phyloP scores from a whole-genome alignment of 2,888 invertebrate genomes.

The Tiliacea citrago region DNA sequence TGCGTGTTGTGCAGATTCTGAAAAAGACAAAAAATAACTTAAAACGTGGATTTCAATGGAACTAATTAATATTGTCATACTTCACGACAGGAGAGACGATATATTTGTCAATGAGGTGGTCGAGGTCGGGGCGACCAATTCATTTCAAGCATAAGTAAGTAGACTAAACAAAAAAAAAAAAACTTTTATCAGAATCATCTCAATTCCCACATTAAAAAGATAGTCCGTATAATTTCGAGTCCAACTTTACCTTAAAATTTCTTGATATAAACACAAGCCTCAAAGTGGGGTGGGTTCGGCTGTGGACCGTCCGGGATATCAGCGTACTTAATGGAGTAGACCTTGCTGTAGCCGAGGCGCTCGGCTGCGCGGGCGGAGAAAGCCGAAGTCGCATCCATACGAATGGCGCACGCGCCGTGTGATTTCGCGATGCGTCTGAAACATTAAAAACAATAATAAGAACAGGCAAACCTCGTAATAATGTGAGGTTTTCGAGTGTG shows the following conservation, averaged over 20 bases:
- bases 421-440: conserved; percentile 88
- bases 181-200: fast-evolving
- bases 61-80: background rate
- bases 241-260: conserved; percentile 78
- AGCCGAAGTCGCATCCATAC: conserved; percentile 94
- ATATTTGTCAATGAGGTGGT: background rate
- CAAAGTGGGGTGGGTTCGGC: conserved; percentile 90
- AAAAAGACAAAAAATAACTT: no score
- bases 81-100: background rate
- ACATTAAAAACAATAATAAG: background rate
- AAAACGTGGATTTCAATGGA: no score
- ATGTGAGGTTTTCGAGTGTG: no score
- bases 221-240: background rate
- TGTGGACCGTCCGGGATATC: conserved; percentile 92
- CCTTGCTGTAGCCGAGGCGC: conserved; percentile 92
- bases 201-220: no score
- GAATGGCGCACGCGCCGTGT: conserved; percentile 91
- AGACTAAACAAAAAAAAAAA: background rate
- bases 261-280: conserved; percentile 91
- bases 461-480: background rate
- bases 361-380: conserved; percentile 94
- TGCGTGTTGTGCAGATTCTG: conserved; percentile 31
- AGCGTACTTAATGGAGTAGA: conserved; percentile 92
- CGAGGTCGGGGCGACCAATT: background rate
- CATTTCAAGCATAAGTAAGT: background rate